Percentiles rank a stretch among this genome's conserved stretches.
phyloP scores from a whole-genome alignment of 2,888 invertebrate species.

The Andrena flavipes region DNA sequence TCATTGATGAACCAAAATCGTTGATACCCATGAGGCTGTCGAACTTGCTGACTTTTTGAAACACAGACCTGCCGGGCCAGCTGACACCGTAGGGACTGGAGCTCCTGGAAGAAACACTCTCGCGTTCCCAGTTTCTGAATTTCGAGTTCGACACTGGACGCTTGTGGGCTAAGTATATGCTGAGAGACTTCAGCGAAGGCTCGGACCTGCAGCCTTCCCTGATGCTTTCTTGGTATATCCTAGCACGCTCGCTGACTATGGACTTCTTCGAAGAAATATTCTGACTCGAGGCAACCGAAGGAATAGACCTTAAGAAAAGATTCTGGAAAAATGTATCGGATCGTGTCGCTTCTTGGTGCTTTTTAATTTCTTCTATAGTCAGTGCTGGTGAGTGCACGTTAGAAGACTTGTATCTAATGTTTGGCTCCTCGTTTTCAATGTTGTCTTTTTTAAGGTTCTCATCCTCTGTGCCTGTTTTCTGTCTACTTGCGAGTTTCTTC shows the following conservation, averaged over 20 bases:
- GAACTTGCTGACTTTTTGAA: slow-evolving; percentile 80
- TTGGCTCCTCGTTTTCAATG: slow-evolving; percentile 65
- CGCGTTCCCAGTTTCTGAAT: slow-evolving; percentile 89
- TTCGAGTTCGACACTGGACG: slow-evolving; percentile 91
- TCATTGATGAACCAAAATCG: slow-evolving; percentile 81
- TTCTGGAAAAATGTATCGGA: slow-evolving; percentile 90
- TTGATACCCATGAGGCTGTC: slow-evolving; percentile 80
- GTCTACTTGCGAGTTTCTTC: slow-evolving; percentile 12
- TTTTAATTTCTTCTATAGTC: slow-evolving; percentile 86
- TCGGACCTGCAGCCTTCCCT: slow-evolving; percentile 85
- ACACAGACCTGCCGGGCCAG: slow-evolving; percentile 86
- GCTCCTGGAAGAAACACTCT: slow-evolving; percentile 84
- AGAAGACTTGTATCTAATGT: background rate
- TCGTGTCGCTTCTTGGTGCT: slow-evolving; percentile 87
- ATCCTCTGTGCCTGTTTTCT: slow-evolving; percentile 44
- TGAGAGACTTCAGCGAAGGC: slow-evolving; percentile 87
- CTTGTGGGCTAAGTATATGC: slow-evolving; percentile 89
- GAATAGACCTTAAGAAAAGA: slow-evolving; percentile 87
- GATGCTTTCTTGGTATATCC: slow-evolving; percentile 88
- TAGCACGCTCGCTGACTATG: slow-evolving; percentile 89
- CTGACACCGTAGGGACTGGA: slow-evolving; percentile 87
- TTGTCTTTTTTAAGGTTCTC: slow-evolving; percentile 63
- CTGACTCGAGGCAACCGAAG: slow-evolving; percentile 82
- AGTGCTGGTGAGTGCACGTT: slow-evolving; percentile 30
- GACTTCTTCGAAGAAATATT: slow-evolving; percentile 85